A percentile compares a stretch with the other conserved stretches of the same genome.
These are phyloP conservation scores for Ascaphus truei DNA, from an alignment of 2,113 vertebrate genomes.

Conservation along the genomic window DNA sequence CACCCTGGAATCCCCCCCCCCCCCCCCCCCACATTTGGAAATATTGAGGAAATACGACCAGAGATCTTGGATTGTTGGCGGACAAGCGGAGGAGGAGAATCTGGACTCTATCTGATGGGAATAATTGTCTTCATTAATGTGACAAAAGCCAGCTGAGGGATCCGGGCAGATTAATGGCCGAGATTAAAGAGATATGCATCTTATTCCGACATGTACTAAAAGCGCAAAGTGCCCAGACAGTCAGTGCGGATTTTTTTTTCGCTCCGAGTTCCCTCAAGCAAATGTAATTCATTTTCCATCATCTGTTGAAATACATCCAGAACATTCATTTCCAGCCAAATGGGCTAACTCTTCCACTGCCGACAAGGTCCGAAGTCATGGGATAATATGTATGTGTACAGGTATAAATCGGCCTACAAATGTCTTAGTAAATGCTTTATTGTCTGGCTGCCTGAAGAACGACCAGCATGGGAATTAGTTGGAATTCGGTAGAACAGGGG, in stretches of 20 bases:
- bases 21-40: no score
- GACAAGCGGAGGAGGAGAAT: conserved; percentile 3
- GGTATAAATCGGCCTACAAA: no score
- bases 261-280: not conserved
- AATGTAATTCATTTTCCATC: conserved; percentile 20
- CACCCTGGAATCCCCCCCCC: no score
- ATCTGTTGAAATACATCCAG: not conserved
- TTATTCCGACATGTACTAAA: conserved; percentile 42
- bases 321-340: not conserved
- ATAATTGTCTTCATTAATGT: conserved; percentile 61
- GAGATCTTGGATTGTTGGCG: not conserved
- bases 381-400: no score
- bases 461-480: no score
- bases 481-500: no score
- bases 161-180: conserved; percentile 52
- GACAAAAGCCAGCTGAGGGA: conserved; percentile 51
- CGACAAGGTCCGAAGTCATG: not conserved
- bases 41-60: no score
- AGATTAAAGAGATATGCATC: conserved; percentile 44
- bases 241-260: conserved; percentile 9
- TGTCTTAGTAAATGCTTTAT: no score
- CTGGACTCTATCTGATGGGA: conserved; percentile 30
- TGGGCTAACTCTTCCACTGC: not conserved
- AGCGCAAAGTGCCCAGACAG: conserved; percentile 35
- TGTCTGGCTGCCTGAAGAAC: no score